Evolutionary conservation across 2,113 vertebrate species (phyloP).

Genomic region (Solenodon paradoxus): DNA sequence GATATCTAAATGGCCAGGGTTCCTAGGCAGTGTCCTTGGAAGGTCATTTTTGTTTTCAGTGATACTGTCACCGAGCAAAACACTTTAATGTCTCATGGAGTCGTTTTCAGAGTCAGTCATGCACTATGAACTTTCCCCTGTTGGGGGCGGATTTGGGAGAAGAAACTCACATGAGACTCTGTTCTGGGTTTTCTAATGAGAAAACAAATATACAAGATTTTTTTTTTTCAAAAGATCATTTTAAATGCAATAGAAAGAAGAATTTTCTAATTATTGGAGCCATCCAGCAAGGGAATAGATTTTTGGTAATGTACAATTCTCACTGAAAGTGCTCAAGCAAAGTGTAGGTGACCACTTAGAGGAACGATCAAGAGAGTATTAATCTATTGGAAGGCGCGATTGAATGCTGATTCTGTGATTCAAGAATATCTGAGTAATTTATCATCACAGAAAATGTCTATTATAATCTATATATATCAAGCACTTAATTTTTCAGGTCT

Average conservation of each 20-base stretch:
- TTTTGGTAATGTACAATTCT: background rate
- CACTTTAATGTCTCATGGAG: background rate
- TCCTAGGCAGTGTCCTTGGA: background rate
- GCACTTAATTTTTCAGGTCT: background rate
- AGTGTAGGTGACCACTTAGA: background rate
- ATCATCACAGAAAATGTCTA: background rate
- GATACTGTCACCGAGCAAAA: background rate
- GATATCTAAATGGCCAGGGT: background rate
- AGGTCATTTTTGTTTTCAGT: background rate
- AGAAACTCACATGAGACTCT: background rate
- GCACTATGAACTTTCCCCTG: background rate
- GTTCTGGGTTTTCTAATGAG: background rate
- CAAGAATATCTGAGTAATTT: background rate
- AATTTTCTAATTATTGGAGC: background rate
- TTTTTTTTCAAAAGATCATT: background rate
- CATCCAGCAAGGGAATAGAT: background rate
- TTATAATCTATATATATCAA: background rate
- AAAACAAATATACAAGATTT: background rate
- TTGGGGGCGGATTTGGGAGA: slow-evolving; percentile 19
- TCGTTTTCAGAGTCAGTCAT: background rate
- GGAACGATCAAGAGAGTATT: background rate
- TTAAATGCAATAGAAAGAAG: background rate
- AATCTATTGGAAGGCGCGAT: background rate
- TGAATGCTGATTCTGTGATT: slow-evolving; percentile 5
- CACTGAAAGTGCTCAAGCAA: background rate